These are phyloP conservation scores for Scaptomyza tumidula DNA, from an alignment of 2,888 invertebrate genomes.

Conservation along the genomic window DNA sequence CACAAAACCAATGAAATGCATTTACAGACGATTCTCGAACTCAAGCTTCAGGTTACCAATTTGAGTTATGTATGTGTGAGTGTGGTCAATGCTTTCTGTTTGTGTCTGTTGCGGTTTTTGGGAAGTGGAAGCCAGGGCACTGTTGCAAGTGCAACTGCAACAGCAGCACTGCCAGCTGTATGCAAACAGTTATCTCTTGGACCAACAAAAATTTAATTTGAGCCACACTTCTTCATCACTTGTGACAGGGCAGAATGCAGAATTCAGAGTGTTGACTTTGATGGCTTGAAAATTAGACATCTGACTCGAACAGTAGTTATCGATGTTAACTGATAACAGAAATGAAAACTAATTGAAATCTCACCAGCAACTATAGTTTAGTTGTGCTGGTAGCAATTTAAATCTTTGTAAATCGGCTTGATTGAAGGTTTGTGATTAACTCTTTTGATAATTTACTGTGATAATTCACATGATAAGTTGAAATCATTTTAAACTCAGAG, in stretches of 20 bases:
- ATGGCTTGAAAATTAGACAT: conserved; percentile 6
- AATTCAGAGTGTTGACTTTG: conserved; percentile 3
- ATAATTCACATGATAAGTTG: too few species aligned
- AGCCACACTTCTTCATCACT: conserved; percentile 32
- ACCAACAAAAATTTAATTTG: conserved; percentile 40
- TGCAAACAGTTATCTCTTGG: conserved; percentile 8
- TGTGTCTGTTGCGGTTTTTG: conserved; percentile 25
- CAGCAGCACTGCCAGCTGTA: conserved; percentile 27
- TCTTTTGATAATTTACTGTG: too few species aligned
- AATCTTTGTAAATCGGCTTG: too few species aligned
- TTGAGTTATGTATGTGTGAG: conserved; percentile 8
- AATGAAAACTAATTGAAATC: not conserved
- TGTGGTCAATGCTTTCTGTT: conserved; percentile 33
- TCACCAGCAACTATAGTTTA: not conserved
- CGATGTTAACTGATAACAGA: not conserved
- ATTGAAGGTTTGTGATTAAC: not conserved
- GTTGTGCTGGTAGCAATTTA: not conserved
- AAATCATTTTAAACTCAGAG: too few species aligned
- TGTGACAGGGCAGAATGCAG: conserved; percentile 3
- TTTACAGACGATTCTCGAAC: conserved; percentile 1
- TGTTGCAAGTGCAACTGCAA: not conserved
- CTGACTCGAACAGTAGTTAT: conserved; percentile 1
- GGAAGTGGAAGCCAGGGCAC: not conserved
- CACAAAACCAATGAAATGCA: conserved; percentile 37
- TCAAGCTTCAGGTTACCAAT: not conserved